phyloP scores from a whole-genome alignment of 2,113 vertebrate genomes.

The Mustela nigripes region DNA sequence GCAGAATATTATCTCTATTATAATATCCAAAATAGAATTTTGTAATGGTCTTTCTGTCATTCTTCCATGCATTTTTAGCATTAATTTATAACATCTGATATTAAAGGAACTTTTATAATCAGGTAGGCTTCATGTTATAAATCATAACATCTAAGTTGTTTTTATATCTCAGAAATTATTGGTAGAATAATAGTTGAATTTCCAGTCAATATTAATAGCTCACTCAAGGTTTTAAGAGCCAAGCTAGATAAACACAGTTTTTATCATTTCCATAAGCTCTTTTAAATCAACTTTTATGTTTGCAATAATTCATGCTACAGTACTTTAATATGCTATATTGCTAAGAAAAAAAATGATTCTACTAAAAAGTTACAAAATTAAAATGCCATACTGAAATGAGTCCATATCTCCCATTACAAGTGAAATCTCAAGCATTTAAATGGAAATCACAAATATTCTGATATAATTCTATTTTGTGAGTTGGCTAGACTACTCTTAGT shows the following conservation, averaged over 20 bases:
- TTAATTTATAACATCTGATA: slow-evolving; percentile 81
- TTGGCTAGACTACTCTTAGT: not conserved
- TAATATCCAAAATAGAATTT: slow-evolving; percentile 88
- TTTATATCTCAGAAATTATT: slow-evolving; percentile 68
- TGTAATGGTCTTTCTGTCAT: slow-evolving; percentile 87
- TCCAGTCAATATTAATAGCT: slow-evolving; percentile 64
- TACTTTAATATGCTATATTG: slow-evolving; percentile 23
- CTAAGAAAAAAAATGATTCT: slow-evolving; percentile 16
- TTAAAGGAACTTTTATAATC: slow-evolving; percentile 83
- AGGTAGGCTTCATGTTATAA: slow-evolving; percentile 72
- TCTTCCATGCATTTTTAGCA: slow-evolving; percentile 83
- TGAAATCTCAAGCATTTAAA: slow-evolving; percentile 39
- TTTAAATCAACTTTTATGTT: slow-evolving; percentile 56
- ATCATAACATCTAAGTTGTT: slow-evolving; percentile 70
- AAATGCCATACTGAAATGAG: slow-evolving; percentile 53
- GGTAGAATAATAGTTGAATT: slow-evolving; percentile 54
- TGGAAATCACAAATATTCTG: slow-evolving; percentile 51
- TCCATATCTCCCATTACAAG: not conserved
- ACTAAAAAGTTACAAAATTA: slow-evolving; percentile 38
- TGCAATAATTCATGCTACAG: not conserved
- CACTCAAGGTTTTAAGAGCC: slow-evolving; percentile 71
- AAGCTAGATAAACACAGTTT: slow-evolving; percentile 41
- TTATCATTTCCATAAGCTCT: slow-evolving; percentile 57
- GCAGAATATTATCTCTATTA: slow-evolving; percentile 87
- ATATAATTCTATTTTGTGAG: slow-evolving; percentile 27